phyloP scores from a whole-genome alignment of 2,888 invertebrate genomes.

The Ennomos quercinarius region DNA sequence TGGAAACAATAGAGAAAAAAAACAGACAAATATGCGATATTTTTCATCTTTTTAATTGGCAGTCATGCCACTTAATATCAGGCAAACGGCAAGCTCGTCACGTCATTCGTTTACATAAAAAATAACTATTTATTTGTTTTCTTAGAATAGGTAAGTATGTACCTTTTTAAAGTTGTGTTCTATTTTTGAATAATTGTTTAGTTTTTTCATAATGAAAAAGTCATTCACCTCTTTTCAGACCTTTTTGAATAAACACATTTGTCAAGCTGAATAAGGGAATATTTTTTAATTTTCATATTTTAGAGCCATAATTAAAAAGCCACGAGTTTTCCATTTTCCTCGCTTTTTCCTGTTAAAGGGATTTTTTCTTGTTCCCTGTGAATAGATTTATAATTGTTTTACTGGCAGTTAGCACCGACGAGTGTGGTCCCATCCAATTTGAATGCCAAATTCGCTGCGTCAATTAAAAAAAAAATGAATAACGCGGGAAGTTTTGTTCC shows the following conservation, averaged over 20 bases:
- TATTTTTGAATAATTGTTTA: too few relatives aligned
- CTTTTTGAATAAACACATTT: slow-evolving; percentile 17
- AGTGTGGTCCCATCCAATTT: slow-evolving; percentile 62
- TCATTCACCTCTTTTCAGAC: slow-evolving; percentile 1
- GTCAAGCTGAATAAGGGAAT: slow-evolving; percentile 10
- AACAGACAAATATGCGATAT: too few relatives aligned
- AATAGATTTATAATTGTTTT: slow-evolving; percentile 64
- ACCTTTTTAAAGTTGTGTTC: too few relatives aligned
- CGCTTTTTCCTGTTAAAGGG: slow-evolving; percentile 11
- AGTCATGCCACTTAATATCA: too few relatives aligned
- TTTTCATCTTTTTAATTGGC: too few relatives aligned
- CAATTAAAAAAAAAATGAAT: slow-evolving; percentile 42
- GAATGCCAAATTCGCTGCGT: slow-evolving; percentile 50
- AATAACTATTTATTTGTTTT: too few relatives aligned
- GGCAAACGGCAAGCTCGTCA: too few relatives aligned
- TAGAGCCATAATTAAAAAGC: slow-evolving; percentile 12
- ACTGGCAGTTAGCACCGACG: slow-evolving; percentile 41
- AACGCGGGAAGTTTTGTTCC: slow-evolving; percentile 12
- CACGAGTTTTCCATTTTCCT: slow-evolving; percentile 24
- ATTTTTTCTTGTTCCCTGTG: slow-evolving; percentile 47
- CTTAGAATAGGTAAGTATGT: too few relatives aligned
- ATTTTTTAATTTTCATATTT: slow-evolving; percentile 18
- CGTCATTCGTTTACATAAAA: too few relatives aligned
- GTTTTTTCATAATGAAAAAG: background rate
- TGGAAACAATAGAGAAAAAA: too few relatives aligned